Base-by-base conservation (phyloP, 2,888 invertebrate genomes). In the Philonicus albiceps region DNA sequence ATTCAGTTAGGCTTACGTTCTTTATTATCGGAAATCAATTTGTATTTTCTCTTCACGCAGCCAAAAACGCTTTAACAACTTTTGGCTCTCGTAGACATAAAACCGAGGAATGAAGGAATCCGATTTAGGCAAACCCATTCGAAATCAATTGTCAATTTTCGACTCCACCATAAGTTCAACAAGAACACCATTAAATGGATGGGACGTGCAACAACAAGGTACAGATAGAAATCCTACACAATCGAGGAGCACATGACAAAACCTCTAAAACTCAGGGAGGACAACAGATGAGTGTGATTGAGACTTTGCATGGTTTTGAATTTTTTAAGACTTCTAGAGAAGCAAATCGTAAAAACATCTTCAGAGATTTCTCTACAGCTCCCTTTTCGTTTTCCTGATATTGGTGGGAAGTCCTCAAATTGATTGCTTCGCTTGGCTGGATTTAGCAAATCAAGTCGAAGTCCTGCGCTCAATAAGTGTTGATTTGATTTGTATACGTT, bases 401-500 rank as follows among this genome's bases (percentile, higher is more conserved):
- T 8, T 72, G 27, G 43, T 40, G 72, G 84, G 73, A 73, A 87
- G 75, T 49, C 53, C 49, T 75, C 85, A 85, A 49, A 85, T 85
- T 85, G 85, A 85, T 85, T 74, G 75, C 85, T 75, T 75, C 81
- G 85, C 55, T 43, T 74, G 85, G 49, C 49, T 49, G 80, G 55
- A 86, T 72, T 76, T 84, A 86, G 84, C 84, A 86, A 87, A 86
- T 86, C 85, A 85, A 80, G 85, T 86, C 73, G 64, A 64, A 84
- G 85, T 86, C 84, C 87, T 87, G 86, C 83, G 86, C 74, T 85
- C 87, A 87, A 87, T 87, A 87, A 87, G 80, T 78, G 85, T 80
- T 87, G 87, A 87, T 87, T 87, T 87, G 86, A 87, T 87, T 87
- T 87, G 73, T 55, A 85, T 81, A 85, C 80, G 40, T 86, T 87